Percentiles rank a stretch among this genome's conserved stretches.
Evolutionary conservation across 2,113 vertebrate genomes (phyloP).

Genomic region (Cercopithecus mona): DNA sequence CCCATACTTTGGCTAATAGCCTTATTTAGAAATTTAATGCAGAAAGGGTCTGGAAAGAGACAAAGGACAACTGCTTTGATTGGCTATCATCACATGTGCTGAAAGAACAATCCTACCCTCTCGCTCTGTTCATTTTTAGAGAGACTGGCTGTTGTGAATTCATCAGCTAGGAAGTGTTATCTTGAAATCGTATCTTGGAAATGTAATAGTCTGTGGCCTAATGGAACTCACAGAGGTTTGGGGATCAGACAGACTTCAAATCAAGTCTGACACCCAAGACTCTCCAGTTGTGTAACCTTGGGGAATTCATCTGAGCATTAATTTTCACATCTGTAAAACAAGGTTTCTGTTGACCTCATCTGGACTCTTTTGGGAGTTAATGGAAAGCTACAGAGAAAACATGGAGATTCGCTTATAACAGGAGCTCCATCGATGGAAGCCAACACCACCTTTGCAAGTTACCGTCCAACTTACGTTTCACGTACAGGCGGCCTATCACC

Average conservation of each 20-base stretch:
- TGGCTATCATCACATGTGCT: background rate
- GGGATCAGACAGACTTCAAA: background rate
- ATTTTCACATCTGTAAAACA: background rate
- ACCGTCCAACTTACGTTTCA: conserved; percentile 93
- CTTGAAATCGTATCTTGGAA: background rate
- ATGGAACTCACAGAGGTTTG: too few relatives aligned
- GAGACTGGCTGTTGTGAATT: too few relatives aligned
- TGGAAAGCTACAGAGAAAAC: background rate
- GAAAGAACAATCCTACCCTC: too few relatives aligned
- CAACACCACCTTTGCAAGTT: background rate
- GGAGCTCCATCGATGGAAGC: background rate
- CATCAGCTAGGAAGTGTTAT: background rate
- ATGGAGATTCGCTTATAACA: rapidly evolving
- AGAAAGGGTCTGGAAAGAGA: background rate
- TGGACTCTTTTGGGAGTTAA: background rate
- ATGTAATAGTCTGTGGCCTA: background rate
- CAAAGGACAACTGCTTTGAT: background rate
- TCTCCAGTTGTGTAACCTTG: background rate
- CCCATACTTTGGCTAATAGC: background rate
- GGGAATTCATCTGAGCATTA: background rate
- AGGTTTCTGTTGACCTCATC: too few relatives aligned
- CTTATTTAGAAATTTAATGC: background rate
- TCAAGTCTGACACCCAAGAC: background rate
- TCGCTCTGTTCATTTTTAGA: background rate
- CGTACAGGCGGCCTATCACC: conserved; percentile 92